Base-by-base conservation (phyloP, 2,888 invertebrate genomes). In the Ryuthela nishihirai region DNA sequence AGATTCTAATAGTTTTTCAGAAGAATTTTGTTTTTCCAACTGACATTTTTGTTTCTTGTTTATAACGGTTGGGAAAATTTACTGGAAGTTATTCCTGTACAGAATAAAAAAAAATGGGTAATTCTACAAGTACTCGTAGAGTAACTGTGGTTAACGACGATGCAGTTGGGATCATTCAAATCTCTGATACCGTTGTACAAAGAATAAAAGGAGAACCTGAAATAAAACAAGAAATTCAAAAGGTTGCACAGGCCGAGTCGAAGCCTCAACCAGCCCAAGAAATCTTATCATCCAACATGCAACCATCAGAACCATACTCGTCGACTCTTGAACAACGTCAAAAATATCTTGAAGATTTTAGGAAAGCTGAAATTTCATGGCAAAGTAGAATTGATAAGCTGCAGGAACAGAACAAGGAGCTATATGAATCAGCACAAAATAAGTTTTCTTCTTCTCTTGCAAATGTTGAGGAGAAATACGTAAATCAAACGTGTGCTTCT, bases 111-210 rank as follows among this genome's bases (percentile, higher is more conserved):
- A 40, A 43, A 17, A 62, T 62, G 62, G 62, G 62, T 29, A 54
- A 50, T 34, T 12, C 62, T 21, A 24, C 54, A 5, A 65, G 65
- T 35, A 62, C 53, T 17, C 43, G 65, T 12, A 41, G 59, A 44
- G 59, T 65, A n/a, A 64, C 64, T 18, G 47, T 65, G 26, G 59
- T 54, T 4, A 64, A 64, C 42, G 65, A 65, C 43, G 64, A 64
- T 54, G 50, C 56, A 21, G 43, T 60, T 21, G 50, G 58, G n/a
- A 41, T 63, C 5, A 52, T 54, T 29, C 45, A 65, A 54, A 49
- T 65, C 18, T 65, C 64, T 4, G 65, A 65, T 40, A 43, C 48
- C 25, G 60, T 65, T 26, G 56, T 60, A 15, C 34, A 58, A 29
- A 44, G 62, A 35, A 44, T 65, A 18, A 53, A 34, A 42, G 54